Evolutionary conservation across 1,140 invertebrate genomes (phyloP).

Genomic region (Neuroterus valhalla): DNA sequence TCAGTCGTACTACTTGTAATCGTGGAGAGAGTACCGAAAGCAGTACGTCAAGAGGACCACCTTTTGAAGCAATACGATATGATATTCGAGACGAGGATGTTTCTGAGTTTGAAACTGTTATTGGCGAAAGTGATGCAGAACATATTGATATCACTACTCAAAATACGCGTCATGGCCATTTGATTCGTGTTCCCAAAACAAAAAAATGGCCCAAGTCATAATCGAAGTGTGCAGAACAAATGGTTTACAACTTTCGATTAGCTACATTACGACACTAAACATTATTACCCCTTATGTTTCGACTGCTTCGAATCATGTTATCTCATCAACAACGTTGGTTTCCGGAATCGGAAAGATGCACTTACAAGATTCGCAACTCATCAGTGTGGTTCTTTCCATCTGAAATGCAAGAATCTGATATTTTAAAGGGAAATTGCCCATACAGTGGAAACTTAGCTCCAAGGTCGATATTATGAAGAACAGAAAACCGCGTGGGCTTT

Average conservation of each 20-base stretch:
- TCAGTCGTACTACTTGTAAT: constrained; percentile 1
- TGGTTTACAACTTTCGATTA: constrained; percentile 25
- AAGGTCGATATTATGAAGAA: too few species aligned
- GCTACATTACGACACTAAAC: not conserved
- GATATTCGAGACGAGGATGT: not conserved
- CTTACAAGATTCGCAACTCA: too few species aligned
- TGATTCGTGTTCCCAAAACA: not conserved
- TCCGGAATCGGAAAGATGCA: too few species aligned
- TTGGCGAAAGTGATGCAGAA: not conserved
- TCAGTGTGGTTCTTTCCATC: too few species aligned
- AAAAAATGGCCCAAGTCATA: not conserved
- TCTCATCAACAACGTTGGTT: constrained; percentile 18
- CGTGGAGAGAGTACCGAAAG: not conserved
- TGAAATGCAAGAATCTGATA: too few species aligned
- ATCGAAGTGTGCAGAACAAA: constrained; percentile 6
- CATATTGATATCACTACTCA: not conserved
- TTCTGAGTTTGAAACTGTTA: not conserved
- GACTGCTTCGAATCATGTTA: constrained; percentile 4
- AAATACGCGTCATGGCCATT: constrained; percentile 1
- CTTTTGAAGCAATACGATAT: not conserved
- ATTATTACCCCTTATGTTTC: not conserved
- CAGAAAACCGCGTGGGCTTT: too few species aligned
- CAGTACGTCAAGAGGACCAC: not conserved
- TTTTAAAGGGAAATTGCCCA: too few species aligned
- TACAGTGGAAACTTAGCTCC: too few species aligned